phyloP scores from a whole-genome alignment of 2,113 vertebrate genomes.

The Castor canadensis region DNA sequence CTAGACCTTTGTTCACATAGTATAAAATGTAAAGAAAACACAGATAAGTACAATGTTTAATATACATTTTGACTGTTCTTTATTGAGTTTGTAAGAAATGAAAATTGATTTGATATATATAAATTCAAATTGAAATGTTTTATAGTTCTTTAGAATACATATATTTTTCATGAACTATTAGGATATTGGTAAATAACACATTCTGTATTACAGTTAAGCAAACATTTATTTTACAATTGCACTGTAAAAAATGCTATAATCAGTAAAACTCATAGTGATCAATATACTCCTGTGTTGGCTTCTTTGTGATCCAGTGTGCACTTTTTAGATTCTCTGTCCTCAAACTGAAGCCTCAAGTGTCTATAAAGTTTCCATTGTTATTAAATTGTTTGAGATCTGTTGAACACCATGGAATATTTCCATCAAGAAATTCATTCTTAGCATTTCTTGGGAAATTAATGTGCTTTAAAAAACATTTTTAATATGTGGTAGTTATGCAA shows the following conservation, averaged over 20 bases:
- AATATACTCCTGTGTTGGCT: too few species aligned
- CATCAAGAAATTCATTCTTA: not conserved
- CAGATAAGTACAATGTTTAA: not conserved
- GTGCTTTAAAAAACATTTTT: too few species aligned
- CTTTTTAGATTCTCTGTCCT: not conserved
- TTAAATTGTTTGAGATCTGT: not conserved
- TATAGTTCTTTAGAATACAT: not conserved
- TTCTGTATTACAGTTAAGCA: not conserved
- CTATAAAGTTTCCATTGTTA: not conserved
- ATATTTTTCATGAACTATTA: not conserved
- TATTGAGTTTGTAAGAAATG: not conserved
- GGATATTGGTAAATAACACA: not conserved
- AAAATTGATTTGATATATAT: not conserved
- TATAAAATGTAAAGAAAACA: not conserved
- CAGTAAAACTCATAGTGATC: accelerated
- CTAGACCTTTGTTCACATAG: not conserved
- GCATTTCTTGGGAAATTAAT: not conserved
- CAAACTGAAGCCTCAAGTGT: not conserved
- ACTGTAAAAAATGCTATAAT: not conserved
- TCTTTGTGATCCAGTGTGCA: not conserved
- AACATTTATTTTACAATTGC: not conserved
- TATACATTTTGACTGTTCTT: not conserved
- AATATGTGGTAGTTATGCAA: too few species aligned
- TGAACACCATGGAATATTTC: not conserved
- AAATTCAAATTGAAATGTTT: not conserved